Base-by-base conservation (phyloP, 2,797 vertebrate species). In the Spinus pinus region DNA sequence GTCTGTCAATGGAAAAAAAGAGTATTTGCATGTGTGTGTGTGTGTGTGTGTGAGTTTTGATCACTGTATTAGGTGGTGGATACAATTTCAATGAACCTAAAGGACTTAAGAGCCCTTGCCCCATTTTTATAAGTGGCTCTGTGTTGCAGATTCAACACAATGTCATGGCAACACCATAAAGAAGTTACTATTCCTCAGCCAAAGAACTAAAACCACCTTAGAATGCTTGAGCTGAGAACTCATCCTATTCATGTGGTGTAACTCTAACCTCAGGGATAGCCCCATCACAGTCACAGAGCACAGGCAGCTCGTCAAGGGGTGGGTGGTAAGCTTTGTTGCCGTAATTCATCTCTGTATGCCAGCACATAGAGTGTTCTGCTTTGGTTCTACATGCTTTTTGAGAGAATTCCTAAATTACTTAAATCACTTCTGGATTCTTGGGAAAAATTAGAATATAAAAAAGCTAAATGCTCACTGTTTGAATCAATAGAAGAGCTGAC, bases 401-500 rank as follows among this genome's bases (percentile, higher is more conserved):
- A 67, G 23, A 77, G 27, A 23, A 75, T 20, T 85, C 44, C 66
- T 66, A 42, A 91, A 61, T 65, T 81, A 57, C 35, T 71, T 77
- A 9, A n/a, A 39, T 78, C 71, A 51, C 31, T 70, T 78, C 50
- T 69, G 35, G 25, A 16, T 84, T 39, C 75, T 18, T 62, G 42
- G 4, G 1, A 9, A 44, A 57, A 57, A 23, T 54, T 25, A 18
- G 0, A 28, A 22, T 35, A 51, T 9, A 28, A 33, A 72, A 87
- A 81, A 90, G 15, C 20, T 42, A 64, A 83, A 78, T 7, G 33
- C 21, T 93, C 58, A 72, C 39, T 60, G 65, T 78, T 67, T 85
- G 89, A 91, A 91, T 70, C 84, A 90, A 84, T 65, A 58, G 25
- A 79, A 94, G 61, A 93, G n/a, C 64, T 90, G 91, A 80, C 85